Percentiles rank a stretch among this genome's conserved stretches.
phyloP scores from a whole-genome alignment of 2,113 vertebrate species.

The Cairina moschata region DNA sequence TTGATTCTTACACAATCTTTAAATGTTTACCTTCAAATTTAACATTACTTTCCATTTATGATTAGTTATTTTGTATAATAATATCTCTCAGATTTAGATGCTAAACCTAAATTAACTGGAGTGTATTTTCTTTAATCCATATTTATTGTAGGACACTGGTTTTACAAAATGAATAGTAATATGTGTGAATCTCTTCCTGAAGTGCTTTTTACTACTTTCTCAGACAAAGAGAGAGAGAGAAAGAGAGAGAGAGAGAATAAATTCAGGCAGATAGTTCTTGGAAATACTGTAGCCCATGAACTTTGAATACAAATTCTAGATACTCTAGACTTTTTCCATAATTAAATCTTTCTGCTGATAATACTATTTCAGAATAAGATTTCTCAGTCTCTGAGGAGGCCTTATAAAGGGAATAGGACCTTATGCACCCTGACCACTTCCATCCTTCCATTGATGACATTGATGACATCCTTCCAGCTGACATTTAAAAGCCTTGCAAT shows the following conservation, averaged over 20 bases:
- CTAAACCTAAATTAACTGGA: neutral
- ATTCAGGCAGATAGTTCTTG: neutral
- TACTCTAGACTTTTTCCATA: neutral
- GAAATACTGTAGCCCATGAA: neutral
- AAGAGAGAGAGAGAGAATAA: too few relatives aligned
- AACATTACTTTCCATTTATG: neutral
- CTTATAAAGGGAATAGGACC: neutral
- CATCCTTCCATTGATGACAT: neutral
- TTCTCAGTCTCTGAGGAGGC: neutral
- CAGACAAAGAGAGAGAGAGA: too few relatives aligned
- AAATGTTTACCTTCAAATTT: neutral
- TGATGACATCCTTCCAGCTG: neutral
- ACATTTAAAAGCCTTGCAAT: constrained; percentile 35
- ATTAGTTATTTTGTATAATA: neutral
- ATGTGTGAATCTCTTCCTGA: neutral
- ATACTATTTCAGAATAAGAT: constrained; percentile 40
- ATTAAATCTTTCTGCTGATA: constrained; percentile 28
- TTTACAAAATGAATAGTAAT: neutral
- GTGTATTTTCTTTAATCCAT: neutral
- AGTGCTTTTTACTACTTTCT: neutral
- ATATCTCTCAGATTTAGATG: neutral
- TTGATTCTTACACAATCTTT: neutral
- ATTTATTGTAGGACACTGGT: neutral
- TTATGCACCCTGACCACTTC: neutral
- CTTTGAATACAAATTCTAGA: constrained; percentile 11